phyloP scores from a whole-genome alignment of 2,888 invertebrate genomes.

The Coleophora flavipennella region DNA sequence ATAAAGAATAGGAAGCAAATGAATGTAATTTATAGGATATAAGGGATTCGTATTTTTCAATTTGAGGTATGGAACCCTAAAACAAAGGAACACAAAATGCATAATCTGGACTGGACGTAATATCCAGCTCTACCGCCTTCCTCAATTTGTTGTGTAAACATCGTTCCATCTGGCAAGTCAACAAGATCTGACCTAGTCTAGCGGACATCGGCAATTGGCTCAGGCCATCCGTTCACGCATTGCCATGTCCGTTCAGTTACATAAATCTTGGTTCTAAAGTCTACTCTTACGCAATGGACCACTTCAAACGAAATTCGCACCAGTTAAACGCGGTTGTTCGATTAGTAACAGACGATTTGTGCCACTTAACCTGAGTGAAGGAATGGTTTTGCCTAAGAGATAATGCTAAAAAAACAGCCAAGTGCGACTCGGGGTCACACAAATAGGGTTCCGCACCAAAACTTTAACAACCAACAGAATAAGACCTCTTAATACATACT shows the following conservation, averaged over 20 bases:
- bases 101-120: background rate
- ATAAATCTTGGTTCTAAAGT: conserved; percentile 42
- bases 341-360: background rate
- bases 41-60: too few relatives aligned
- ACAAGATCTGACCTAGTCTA: conserved; percentile 5
- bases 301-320: conserved; percentile 11
- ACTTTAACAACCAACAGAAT: too few relatives aligned
- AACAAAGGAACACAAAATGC: background rate
- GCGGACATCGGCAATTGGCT: conserved; percentile 30
- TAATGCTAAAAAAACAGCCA: too few relatives aligned
- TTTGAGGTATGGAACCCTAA: too few relatives aligned
- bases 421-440: too few relatives aligned
- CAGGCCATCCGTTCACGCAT: conserved; percentile 29
- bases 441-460: too few relatives aligned
- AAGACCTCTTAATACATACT: too few relatives aligned
- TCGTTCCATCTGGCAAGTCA: background rate
- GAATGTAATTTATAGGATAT: too few relatives aligned
- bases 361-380: background rate
- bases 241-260: conserved; percentile 29
- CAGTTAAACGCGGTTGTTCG: conserved; percentile 2
- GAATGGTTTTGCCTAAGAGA: background rate
- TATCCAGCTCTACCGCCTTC: background rate
- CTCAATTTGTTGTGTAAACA: background rate
- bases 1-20: too few relatives aligned
- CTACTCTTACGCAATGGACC: conserved; percentile 30